Evolutionary conservation across 2,113 vertebrate species (phyloP).

Genomic region (Raja brachyura): DNA sequence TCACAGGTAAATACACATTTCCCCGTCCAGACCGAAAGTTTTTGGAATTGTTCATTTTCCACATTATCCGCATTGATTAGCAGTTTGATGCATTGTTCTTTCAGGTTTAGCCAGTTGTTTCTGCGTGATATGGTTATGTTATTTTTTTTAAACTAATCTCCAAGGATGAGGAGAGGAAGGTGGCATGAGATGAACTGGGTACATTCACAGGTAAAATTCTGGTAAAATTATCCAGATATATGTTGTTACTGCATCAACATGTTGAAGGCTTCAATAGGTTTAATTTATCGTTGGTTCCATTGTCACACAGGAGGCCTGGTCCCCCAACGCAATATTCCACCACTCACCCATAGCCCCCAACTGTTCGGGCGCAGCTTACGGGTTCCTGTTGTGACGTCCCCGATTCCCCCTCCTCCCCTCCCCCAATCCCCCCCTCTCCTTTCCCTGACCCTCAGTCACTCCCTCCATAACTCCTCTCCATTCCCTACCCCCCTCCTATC

Average conservation of each 20-base stretch:
- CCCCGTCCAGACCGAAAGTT: neutral
- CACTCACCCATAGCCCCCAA: too few relatives aligned
- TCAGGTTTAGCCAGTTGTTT: neutral
- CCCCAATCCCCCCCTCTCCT: too few relatives aligned
- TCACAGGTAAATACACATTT: constrained; percentile 57
- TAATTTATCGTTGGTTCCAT: neutral
- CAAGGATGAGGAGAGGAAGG: neutral
- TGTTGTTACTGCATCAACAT: neutral
- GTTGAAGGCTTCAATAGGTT: neutral
- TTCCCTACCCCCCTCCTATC: too few relatives aligned
- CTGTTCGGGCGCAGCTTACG: too few relatives aligned
- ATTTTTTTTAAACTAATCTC: neutral
- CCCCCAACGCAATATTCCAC: too few relatives aligned
- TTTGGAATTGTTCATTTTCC: neutral
- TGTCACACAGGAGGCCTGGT: too few relatives aligned
- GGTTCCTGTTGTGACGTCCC: too few relatives aligned
- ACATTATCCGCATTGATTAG: neutral
- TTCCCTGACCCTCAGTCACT: too few relatives aligned
- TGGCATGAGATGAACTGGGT: neutral
- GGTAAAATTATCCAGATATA: neutral
- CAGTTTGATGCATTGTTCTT: neutral
- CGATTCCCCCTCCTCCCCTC: too few relatives aligned
- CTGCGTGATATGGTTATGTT: neutral
- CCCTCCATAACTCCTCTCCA: too few relatives aligned
- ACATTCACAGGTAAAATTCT: neutral